Percentiles rank a stretch among this genome's conserved stretches.
phyloP scores from a whole-genome alignment of 1,140 invertebrate species.

The Megalonaias nervosa region DNA sequence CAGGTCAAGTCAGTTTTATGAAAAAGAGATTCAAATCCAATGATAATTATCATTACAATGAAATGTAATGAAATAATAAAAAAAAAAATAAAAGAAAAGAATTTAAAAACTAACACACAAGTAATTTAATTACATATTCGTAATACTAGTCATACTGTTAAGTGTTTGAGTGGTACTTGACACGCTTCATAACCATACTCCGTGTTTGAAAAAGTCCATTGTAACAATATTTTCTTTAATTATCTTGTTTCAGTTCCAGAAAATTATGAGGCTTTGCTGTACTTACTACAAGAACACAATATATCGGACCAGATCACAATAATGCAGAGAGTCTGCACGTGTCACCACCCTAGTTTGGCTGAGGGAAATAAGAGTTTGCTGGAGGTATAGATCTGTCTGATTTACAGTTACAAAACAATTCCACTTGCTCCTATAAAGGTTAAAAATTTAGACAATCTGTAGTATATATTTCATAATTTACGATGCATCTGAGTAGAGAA shows the following conservation, averaged over 20 bases:
- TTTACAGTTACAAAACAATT: too few relatives aligned
- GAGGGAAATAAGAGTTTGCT: slow-evolving; percentile 85
- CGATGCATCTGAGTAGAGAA: too few relatives aligned
- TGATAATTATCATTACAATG: too few relatives aligned
- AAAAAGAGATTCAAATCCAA: too few relatives aligned
- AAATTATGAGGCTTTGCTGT: slow-evolving; percentile 79
- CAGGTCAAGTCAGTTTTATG: too few relatives aligned
- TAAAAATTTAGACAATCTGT: too few relatives aligned
- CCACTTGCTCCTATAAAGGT: too few relatives aligned
- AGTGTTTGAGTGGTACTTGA: background rate
- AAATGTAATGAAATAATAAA: too few relatives aligned
- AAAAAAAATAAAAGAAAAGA: too few relatives aligned
- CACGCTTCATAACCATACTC: background rate
- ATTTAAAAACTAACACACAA: too few relatives aligned
- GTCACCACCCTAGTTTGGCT: slow-evolving; percentile 84
- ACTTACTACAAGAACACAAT: slow-evolving; percentile 77
- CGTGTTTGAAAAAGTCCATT: background rate
- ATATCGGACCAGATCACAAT: slow-evolving; percentile 80
- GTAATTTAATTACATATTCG: too few relatives aligned
- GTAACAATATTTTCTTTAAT: background rate
- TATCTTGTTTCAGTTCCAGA: slow-evolving; percentile 75
- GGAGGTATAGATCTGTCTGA: slow-evolving; percentile 63
- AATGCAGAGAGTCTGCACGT: slow-evolving; percentile 87
- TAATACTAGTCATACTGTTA: background rate
- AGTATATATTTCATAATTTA: too few relatives aligned